A percentile compares a stretch with the other conserved stretches of the same genome.
Conservation (phyloP, 2,797 vertebrate genomes). For the Lemur catta region DNA sequence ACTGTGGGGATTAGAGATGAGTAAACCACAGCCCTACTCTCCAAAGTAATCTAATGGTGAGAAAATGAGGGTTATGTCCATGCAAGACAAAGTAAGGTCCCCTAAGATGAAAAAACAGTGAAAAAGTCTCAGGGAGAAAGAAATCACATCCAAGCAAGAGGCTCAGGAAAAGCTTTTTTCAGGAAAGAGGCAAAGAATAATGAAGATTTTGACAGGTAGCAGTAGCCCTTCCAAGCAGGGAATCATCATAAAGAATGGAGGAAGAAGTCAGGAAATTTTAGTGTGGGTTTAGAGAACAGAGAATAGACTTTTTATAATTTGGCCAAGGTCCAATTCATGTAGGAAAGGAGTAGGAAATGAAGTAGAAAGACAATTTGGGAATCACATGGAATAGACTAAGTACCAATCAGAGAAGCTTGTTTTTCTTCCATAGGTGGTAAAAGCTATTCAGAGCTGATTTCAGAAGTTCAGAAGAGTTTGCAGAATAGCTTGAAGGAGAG, state of each 20-base stretch:
- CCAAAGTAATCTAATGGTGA: neutral
- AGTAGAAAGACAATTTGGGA: neutral
- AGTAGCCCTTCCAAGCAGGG: neutral
- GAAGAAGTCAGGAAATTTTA: neutral
- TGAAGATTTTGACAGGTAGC: conserved; percentile 23
- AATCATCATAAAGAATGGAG: neutral
- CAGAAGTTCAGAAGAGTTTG: neutral
- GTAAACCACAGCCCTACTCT: neutral
- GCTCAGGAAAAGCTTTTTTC: neutral
- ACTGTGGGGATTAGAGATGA: neutral
- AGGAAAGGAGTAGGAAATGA: neutral
- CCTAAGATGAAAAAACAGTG: neutral
- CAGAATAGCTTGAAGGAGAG: neutral
- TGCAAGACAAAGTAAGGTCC: neutral
- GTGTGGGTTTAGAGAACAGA: conserved; percentile 10
- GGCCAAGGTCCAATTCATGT: neutral
- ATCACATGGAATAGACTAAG: neutral
- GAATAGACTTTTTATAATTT: neutral
- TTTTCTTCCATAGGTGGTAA: neutral
- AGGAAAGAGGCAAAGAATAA: conserved; percentile 4
- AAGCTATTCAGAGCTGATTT: neutral
- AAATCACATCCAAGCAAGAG: conserved; percentile 29
- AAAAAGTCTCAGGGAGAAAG: neutral
- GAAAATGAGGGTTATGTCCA: neutral
- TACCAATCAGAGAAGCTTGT: neutral